phyloP scores from a whole-genome alignment of 2,888 invertebrate genomes.

The Tiphia femorata region DNA sequence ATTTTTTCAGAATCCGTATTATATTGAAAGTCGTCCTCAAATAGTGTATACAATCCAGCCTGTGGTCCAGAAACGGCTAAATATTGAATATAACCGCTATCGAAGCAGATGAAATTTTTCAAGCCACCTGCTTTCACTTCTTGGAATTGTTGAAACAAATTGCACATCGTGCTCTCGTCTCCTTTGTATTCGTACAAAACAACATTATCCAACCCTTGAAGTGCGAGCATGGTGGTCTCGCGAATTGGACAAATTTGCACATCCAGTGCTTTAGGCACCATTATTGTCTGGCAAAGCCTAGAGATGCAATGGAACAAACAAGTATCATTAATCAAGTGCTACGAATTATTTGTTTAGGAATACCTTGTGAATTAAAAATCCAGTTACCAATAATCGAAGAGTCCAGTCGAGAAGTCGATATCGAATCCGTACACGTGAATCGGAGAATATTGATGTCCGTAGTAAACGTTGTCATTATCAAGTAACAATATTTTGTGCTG shows the following conservation, averaged over 20 bases:
- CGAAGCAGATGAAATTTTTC: constrained; percentile 53
- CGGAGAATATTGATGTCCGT: constrained; percentile 30
- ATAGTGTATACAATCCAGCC: constrained; percentile 42
- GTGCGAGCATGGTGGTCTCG: constrained; percentile 32
- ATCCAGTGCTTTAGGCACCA: constrained; percentile 29
- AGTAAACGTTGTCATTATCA: constrained; percentile 31
- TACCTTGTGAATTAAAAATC: not conserved
- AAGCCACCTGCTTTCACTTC: constrained; percentile 41
- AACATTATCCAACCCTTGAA: constrained; percentile 36
- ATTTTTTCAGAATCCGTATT: constrained; percentile 39
- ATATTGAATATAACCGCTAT: constrained; percentile 54
- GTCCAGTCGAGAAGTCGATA: constrained; percentile 33
- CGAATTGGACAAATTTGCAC: constrained; percentile 45
- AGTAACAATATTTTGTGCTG: constrained; percentile 55
- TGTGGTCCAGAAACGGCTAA: constrained; percentile 50
- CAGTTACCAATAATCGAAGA: constrained; percentile 57
- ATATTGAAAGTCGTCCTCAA: constrained; percentile 41
- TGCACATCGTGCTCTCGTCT: constrained; percentile 22
- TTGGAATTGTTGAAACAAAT: constrained; percentile 31
- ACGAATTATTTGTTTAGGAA: not conserved
- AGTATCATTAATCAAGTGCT: no score
- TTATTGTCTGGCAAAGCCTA: constrained; percentile 41
- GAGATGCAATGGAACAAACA: no score
- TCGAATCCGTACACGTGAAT: constrained; percentile 63
- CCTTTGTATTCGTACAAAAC: constrained; percentile 47